These are phyloP conservation scores for Andrena camellia DNA, from an alignment of 2,888 invertebrate genomes.

Conservation along the genomic window DNA sequence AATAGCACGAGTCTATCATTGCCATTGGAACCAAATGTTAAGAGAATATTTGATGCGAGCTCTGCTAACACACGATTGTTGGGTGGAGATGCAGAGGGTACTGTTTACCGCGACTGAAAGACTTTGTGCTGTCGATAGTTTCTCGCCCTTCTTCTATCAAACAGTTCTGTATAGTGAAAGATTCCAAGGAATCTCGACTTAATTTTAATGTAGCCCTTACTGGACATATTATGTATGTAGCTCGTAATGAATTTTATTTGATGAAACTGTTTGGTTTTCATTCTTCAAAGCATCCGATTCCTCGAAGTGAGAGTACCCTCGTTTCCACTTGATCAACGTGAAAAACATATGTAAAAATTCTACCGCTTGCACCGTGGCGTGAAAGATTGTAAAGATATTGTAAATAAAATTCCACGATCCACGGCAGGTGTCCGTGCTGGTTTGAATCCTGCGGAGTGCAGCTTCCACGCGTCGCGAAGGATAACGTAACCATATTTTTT, in stretches of 20 bases:
- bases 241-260: too few relatives aligned
- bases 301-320: background rate
- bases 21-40: slow-evolving; percentile 48
- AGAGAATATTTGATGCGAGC: background rate
- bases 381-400: slow-evolving; percentile 49
- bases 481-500: background rate
- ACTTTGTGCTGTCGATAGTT: background rate
- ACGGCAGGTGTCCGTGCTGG: slow-evolving; percentile 41
- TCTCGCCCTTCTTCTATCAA: background rate
- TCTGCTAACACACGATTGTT: background rate
- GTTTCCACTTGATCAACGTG: background rate
- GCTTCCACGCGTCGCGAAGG: slow-evolving; percentile 21
- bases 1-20: slow-evolving; percentile 35
- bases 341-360: background rate
- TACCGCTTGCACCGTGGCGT: background rate
- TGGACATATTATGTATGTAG: too few relatives aligned
- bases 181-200: too few relatives aligned
- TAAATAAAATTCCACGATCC: slow-evolving; percentile 62
- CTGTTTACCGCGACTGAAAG: background rate
- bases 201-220: too few relatives aligned
- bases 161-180: too few relatives aligned
- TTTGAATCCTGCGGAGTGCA: slow-evolving; percentile 41
- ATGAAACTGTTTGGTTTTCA: background rate
- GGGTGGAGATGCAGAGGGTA: background rate
- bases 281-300: background rate